Evolutionary conservation across 35 echinoderm and acorn worm species (phyloP).

Genomic region (Amphiura filiformis): DNA sequence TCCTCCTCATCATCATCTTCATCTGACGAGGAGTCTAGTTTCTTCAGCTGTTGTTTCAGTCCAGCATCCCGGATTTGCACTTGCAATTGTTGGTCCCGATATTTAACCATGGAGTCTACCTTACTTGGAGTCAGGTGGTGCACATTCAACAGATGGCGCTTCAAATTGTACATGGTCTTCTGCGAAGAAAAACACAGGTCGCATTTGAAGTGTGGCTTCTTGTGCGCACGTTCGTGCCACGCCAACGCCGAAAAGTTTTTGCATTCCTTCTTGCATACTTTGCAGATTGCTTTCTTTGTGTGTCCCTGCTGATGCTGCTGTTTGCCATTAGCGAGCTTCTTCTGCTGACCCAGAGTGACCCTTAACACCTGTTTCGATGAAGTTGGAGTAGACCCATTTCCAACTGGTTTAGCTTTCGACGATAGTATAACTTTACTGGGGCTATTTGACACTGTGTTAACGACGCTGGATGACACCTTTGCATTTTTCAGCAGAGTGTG

Average conservation of each 20-base stretch:
- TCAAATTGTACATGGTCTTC: constrained; percentile 58
- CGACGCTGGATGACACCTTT: not conserved
- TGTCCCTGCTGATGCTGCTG: not conserved
- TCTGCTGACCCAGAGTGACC: constrained; percentile 6
- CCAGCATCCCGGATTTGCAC: not conserved
- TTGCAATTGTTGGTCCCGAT: not conserved
- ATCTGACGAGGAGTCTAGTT: not conserved
- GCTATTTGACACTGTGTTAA: not conserved
- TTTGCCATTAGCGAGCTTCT: not conserved
- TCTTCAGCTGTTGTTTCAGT: constrained; percentile 23
- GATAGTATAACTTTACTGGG: not conserved
- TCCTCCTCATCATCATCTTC: not conserved
- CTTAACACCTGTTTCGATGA: not conserved
- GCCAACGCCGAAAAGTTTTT: constrained; percentile 93
- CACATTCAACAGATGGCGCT: constrained; percentile 61
- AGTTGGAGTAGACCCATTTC: too few relatives aligned
- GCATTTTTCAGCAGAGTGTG: constrained; percentile 66
- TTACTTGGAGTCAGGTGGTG: constrained; percentile 59
- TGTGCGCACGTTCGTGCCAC: constrained; percentile 96
- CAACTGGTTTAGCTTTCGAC: not conserved
- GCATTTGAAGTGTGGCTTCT: constrained; percentile 85
- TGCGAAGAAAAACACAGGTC: constrained; percentile 60
- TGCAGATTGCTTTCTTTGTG: constrained; percentile 40
- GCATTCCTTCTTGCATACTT: constrained; percentile 89
- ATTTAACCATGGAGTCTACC: constrained; percentile 23